Percentiles rank a stretch among this genome's conserved stretches.
phyloP scores from a whole-genome alignment of 2,797 vertebrate species.

The Somateria mollissima region DNA sequence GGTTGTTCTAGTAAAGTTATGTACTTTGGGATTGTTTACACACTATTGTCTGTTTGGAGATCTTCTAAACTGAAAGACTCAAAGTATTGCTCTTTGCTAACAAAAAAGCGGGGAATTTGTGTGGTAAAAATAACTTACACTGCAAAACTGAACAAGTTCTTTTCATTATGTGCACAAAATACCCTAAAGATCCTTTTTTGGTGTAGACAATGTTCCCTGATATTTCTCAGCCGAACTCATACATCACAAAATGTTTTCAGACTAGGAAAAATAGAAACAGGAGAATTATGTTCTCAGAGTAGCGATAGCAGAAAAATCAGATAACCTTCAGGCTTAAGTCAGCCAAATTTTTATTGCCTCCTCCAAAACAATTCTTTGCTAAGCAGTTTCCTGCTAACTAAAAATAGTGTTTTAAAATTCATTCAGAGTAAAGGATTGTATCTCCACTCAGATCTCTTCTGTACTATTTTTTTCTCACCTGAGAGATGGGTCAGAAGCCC shows the following conservation, averaged over 20 bases:
- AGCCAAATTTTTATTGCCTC: neutral
- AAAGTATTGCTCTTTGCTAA: conserved; percentile 60
- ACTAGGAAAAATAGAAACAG: neutral
- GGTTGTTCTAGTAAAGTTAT: conserved; percentile 73
- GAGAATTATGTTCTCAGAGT: conserved; percentile 6
- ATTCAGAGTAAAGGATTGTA: neutral
- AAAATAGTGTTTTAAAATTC: neutral
- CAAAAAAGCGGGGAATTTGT: conserved; percentile 65
- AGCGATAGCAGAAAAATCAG: neutral
- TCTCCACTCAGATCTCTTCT: neutral
- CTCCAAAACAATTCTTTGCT: neutral
- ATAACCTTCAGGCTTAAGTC: neutral
- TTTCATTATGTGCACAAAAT: conserved; percentile 70
- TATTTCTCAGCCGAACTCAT: neutral
- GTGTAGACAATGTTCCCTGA: neutral
- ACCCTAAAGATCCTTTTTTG: conserved; percentile 29
- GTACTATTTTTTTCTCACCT: neutral
- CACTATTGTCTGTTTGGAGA: conserved; percentile 77
- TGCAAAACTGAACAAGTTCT: conserved; percentile 59
- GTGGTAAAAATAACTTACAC: conserved; percentile 60
- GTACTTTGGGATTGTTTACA: conserved; percentile 77
- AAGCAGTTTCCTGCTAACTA: neutral
- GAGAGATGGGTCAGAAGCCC: neutral
- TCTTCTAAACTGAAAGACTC: conserved; percentile 68
- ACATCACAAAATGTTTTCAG: conserved; percentile 42